Conservation (phyloP, 1,140 invertebrate genomes). For the Pachypeltis micranthus region DNA sequence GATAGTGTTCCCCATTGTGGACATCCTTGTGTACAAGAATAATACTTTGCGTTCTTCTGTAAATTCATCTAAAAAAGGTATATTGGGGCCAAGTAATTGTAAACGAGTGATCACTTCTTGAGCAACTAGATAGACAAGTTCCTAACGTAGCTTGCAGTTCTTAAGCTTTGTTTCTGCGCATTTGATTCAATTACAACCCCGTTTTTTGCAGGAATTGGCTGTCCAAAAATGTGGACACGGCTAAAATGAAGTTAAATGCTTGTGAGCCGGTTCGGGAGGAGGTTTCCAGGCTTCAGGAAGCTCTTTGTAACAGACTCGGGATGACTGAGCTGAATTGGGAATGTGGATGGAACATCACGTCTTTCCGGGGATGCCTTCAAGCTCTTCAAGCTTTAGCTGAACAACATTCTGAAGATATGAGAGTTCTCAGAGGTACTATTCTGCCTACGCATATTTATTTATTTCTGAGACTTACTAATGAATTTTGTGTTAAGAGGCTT, state of each 20-base stretch:
- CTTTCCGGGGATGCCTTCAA: conserved; percentile 70
- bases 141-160: neutral
- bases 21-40: too few species aligned
- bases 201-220: conserved; percentile 53
- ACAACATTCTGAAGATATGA: conserved; percentile 56
- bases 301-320: conserved; percentile 42
- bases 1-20: too few species aligned
- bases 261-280: conserved; percentile 51
- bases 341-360: conserved; percentile 76
- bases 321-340: conserved; percentile 56
- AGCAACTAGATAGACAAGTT: neutral
- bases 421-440: conserved; percentile 45
- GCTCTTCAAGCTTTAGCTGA: conserved; percentile 56
- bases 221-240: conserved; percentile 47
- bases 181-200: conserved; percentile 20
- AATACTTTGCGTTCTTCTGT: neutral
- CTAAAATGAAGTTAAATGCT: conserved; percentile 43
- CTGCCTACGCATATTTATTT: too few species aligned
- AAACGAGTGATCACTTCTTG: neutral
- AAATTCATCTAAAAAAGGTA: neutral
- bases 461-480: too few species aligned
- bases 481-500: too few species aligned
- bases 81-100: neutral
- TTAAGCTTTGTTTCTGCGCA: neutral
- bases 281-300: conserved; percentile 45